Percentiles rank a stretch among this genome's conserved stretches.
phyloP scores from a whole-genome alignment of 2,113 vertebrate genomes.

The Periophthalmus modestus region DNA sequence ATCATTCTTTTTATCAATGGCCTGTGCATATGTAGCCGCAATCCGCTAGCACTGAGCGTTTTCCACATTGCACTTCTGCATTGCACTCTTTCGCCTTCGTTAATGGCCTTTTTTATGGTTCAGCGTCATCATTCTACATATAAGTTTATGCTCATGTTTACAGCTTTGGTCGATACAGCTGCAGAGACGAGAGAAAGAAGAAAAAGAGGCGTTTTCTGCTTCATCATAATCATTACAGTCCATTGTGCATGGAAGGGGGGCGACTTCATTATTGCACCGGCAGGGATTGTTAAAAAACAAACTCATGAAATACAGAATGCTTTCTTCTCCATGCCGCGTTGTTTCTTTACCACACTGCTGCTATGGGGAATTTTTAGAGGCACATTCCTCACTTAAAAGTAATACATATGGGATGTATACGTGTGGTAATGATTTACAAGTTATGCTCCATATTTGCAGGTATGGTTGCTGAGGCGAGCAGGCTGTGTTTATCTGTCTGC shows the following conservation, averaged over 20 bases:
- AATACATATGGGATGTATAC: constrained; percentile 22
- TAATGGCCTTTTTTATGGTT: constrained; percentile 40
- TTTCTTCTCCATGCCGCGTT: constrained; percentile 40
- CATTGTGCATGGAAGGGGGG: constrained; percentile 60
- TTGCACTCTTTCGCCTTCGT: neutral
- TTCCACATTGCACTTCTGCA: neutral
- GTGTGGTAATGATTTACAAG: constrained; percentile 43
- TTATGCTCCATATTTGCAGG: constrained; percentile 17
- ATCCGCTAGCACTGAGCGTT: neutral
- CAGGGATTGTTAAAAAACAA: constrained; percentile 67
- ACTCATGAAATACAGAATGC: constrained; percentile 74
- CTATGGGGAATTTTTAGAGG: constrained; percentile 34
- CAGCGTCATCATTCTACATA: constrained; percentile 52
- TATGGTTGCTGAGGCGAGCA: constrained; percentile 8
- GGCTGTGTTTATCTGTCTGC: constrained; percentile 2
- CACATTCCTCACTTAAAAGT: constrained; percentile 45
- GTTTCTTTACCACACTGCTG: constrained; percentile 39
- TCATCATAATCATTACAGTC: constrained; percentile 67
- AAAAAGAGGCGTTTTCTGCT: constrained; percentile 45
- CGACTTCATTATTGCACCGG: constrained; percentile 71
- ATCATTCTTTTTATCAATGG: neutral
- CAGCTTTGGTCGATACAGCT: constrained; percentile 48
- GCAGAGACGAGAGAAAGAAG: neutral
- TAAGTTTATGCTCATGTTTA: constrained; percentile 68
- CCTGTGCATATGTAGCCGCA: neutral